These are phyloP conservation scores for Ctenopoma multispine DNA, from an alignment of 2,797 vertebrate genomes.

Conservation along the genomic window DNA sequence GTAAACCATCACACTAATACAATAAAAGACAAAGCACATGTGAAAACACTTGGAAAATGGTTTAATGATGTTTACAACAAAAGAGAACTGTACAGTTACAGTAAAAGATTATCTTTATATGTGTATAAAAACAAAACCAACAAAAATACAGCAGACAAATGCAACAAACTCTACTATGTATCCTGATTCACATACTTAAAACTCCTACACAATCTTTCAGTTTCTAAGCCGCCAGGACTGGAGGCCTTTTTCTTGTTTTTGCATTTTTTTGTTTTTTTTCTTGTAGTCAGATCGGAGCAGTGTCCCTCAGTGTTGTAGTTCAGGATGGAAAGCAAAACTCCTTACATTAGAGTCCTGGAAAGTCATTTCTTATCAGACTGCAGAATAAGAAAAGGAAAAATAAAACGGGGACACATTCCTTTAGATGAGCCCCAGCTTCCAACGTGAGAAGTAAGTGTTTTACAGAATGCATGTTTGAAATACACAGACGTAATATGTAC, in stretches of 20 bases:
- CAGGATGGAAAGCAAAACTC: slow-evolving; percentile 72
- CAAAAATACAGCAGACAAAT: slow-evolving; percentile 99
- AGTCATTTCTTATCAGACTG: slow-evolving; percentile 75
- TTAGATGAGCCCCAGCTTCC: slow-evolving; percentile 84
- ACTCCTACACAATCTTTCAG: slow-evolving; percentile 92
- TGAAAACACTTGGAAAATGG: slow-evolving; percentile 99
- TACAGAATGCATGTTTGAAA: slow-evolving; percentile 86
- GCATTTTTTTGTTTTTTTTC: slow-evolving; percentile 14
- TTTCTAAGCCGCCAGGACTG: slow-evolving; percentile 84
- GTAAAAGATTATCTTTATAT: slow-evolving; percentile 96
- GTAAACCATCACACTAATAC: not conserved
- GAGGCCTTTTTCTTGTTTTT: slow-evolving; percentile 66
- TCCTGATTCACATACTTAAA: slow-evolving; percentile 96
- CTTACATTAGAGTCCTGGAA: slow-evolving; percentile 72
- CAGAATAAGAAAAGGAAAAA: slow-evolving; percentile 71
- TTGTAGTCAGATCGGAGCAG: slow-evolving; percentile 86
- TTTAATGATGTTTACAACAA: slow-evolving; percentile 99
- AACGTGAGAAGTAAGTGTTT: slow-evolving; percentile 82
- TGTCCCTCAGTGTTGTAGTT: slow-evolving; percentile 82
- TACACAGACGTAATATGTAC: slow-evolving; percentile 92
- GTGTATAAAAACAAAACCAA: slow-evolving; percentile 89
- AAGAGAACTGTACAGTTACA: slow-evolving; percentile 99
- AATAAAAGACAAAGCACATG: slow-evolving; percentile 69
- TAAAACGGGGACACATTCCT: slow-evolving; percentile 78
- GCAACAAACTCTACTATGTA: slow-evolving; percentile 97